Percentiles rank a stretch among this genome's conserved stretches.
phyloP scores from a whole-genome alignment of 2,113 vertebrate species.

The Dasyornis broadbenti region DNA sequence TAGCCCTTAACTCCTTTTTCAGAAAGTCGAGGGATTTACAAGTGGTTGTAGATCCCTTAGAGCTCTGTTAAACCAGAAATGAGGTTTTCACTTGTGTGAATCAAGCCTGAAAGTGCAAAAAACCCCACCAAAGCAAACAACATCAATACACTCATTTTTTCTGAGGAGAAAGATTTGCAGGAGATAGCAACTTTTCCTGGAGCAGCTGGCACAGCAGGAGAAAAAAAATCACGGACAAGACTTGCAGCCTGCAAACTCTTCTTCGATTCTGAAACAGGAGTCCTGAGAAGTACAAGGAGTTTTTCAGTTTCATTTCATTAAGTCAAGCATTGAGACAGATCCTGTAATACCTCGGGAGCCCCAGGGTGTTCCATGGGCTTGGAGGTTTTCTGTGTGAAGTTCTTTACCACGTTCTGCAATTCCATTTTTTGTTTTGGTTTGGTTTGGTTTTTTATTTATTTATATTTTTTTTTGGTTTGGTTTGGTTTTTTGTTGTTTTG shows the following conservation, averaged over 20 bases:
- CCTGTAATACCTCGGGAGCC: not conserved
- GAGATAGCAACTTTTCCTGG: not conserved
- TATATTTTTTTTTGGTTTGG: rapidly evolving
- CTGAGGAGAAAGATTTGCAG: not conserved
- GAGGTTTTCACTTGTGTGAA: not conserved
- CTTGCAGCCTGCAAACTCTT: not conserved
- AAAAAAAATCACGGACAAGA: not conserved
- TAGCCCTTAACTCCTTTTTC: not conserved
- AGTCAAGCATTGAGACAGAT: not conserved
- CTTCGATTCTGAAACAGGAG: not conserved
- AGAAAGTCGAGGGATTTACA: not conserved
- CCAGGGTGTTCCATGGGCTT: not conserved
- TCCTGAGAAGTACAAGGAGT: not conserved
- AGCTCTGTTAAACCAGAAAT: not conserved
- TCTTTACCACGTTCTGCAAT: not conserved
- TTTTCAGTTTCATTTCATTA: not conserved
- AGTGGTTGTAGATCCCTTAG: not conserved
- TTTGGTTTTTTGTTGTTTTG: too few species aligned
- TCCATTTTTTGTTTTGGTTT: not conserved
- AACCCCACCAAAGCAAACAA: not conserved
- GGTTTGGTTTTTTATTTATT: too few species aligned
- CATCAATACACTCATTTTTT: not conserved
- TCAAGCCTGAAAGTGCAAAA: not conserved
- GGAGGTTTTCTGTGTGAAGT: not conserved
- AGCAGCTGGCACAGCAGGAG: not conserved